phyloP scores from a whole-genome alignment of 1,140 invertebrate genomes.

The Listronotus oregonensis region DNA sequence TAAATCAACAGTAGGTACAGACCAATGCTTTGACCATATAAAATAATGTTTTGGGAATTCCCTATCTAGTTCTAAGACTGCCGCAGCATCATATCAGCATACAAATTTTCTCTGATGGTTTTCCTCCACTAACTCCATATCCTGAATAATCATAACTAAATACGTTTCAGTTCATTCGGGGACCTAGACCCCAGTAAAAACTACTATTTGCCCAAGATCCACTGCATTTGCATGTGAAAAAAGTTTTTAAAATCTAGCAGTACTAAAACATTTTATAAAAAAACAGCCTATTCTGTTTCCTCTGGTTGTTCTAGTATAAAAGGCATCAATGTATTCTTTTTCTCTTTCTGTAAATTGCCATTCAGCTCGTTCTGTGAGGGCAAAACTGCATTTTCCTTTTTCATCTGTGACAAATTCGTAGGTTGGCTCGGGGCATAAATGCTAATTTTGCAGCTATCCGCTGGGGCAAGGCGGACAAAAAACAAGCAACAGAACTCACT shows the following conservation, averaged over 20 bases:
- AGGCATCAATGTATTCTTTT: constrained; percentile 94
- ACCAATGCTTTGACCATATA: constrained; percentile 97
- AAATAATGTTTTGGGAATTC: constrained; percentile 96
- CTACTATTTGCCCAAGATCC: constrained; percentile 97
- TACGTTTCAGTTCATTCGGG: constrained; percentile 98
- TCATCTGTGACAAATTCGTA: constrained; percentile 85
- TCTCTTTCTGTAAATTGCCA: constrained; percentile 98
- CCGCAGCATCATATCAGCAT: constrained; percentile 98
- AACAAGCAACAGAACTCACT: constrained; percentile 98
- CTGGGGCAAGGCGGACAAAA: constrained; percentile 99
- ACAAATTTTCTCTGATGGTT: constrained; percentile 98
- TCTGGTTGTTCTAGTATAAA: constrained; percentile 85
- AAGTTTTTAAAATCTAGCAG: constrained; percentile 95
- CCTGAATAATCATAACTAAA: constrained; percentile 99
- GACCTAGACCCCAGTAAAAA: constrained; percentile 97
- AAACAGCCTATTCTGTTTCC: constrained; percentile 96
- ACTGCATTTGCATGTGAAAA: constrained; percentile 97
- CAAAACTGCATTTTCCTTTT: constrained; percentile 76
- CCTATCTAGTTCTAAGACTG: constrained; percentile 86
- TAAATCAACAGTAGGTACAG: constrained; percentile 95
- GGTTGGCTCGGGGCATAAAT: constrained; percentile 97
- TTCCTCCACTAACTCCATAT: constrained; percentile 90
- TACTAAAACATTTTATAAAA: constrained; percentile 90
- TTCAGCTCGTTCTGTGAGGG: constrained; percentile 91
- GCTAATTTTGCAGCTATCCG: constrained; percentile 97